Base-by-base conservation (phyloP, 64 coral and sea anemone species). In the Stichodactyla helianthus region DNA sequence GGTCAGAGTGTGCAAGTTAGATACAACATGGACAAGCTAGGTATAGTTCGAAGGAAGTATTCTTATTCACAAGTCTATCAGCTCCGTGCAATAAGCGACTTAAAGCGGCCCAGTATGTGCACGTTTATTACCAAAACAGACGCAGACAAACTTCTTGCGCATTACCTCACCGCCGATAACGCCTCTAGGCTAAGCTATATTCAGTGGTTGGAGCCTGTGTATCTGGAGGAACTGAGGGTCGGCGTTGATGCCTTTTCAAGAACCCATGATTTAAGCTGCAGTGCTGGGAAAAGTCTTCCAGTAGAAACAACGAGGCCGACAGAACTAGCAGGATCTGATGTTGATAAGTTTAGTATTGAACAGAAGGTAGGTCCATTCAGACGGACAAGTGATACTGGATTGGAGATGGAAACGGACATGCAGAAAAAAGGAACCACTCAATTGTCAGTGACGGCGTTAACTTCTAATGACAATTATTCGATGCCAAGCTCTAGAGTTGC, bases 1-100 rank as follows among this genome's bases (percentile, higher is more conserved):
- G 94, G 94, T 0, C 90, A 95, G 53, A 92, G 94, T 89, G 94
- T 95, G 27, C 94, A 95, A 83, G 87, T 95, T 6, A 87, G 87
- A 5, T 95, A 95, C 68, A 95, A 95, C 50, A 61, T 95, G 16
- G 90, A 95, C 19, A 95, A 95, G 44, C 74, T 95, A 35, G 87
- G 90, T 6, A 92, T 95, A 59, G 84, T 86, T 22, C 92, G 92
- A 26, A 65, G 91, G 31, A 89, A 87, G 51, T 95, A 92, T 52
- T 79, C 94, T 2, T 95, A 95, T 59, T 92, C 90, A 5, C 90
- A 95, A 4, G 90, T 95, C 4, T 88, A 89, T 70, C 94, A 92
- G 16, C 79, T 95, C 14, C 91, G 87, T 65, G 90, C 91, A n/a
- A 82, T 95, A 13, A 92, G 90, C 35, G 83, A 92, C 57, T 77